Base-by-base conservation (phyloP, 2,113 vertebrate genomes). In the Triplophysa tibetana region DNA sequence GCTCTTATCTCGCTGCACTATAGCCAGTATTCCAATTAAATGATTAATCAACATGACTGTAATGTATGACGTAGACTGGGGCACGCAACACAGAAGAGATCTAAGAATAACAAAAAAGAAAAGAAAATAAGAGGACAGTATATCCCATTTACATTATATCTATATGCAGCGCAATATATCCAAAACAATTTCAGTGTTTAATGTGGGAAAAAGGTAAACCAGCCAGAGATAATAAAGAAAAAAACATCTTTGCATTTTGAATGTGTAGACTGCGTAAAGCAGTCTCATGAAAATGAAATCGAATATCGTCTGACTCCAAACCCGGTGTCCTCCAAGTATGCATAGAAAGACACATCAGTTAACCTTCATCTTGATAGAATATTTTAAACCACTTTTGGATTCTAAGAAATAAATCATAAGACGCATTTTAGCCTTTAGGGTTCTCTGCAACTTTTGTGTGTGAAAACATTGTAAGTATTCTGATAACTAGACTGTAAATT, bases 361-460 rank as follows among this genome's bases (percentile, higher is more conserved):
- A 72, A 72, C 69, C 69, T 72, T 72, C 69, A 72, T 19, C 19
- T 38, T 72, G 48, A 70, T 70, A 29, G 24, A 70, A 26, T 70
- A 54, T 70, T 29, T n/a, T 6, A 8, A 29, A 29, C 24, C 26
- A 29, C 33, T 38, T 38, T 69, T 16, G 8, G 26, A 69, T 45
- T 69, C 16, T 69, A 17, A 17, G 67, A 21, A 2, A 69, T 69
- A 45, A 69, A 69, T 69, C 48, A 23, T 50, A 26, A 14, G 48
- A 23, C 14, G 24, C 13, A 3, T 52, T 52, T 52, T 16, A 52
- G 13, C 14, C 14, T 52, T 52, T 50, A 14, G 23, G 14, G 14
- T 17, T 69, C 48, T 50, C 19, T 29, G 26, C 9, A 52, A 16
- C 10, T 45, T 9, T 52, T 29, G 23, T 13, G 17, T 52, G 16